phyloP scores from a whole-genome alignment of 2,797 vertebrate species.

The Muscicapa striata region DNA sequence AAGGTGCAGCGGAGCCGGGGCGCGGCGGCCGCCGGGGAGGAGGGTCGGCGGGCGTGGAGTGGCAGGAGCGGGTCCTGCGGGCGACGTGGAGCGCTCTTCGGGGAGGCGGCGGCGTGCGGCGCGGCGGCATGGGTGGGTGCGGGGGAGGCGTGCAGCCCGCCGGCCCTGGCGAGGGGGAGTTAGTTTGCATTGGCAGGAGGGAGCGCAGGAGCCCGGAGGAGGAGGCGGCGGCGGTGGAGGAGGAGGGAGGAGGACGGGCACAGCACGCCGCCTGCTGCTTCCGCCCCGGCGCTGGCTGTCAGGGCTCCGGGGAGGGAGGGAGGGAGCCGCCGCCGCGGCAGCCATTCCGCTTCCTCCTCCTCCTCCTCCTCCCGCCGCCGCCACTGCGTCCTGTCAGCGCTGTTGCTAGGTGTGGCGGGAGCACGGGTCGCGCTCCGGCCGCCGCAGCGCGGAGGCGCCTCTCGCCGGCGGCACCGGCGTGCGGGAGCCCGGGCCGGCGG shows the following conservation, averaged over 20 bases:
- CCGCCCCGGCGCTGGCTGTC: constrained; percentile 76
- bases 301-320: constrained; percentile 71
- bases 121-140: constrained; percentile 13
- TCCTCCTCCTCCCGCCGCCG: constrained; percentile 40
- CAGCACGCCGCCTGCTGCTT: constrained; percentile 72
- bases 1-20: constrained; percentile 16
- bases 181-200: constrained; percentile 73
- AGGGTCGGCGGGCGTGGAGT: neutral
- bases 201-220: constrained; percentile 43
- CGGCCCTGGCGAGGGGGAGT: constrained; percentile 28
- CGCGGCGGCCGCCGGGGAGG: neutral
- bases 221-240: neutral
- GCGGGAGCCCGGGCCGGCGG: neutral
- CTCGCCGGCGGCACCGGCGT: neutral
- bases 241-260: constrained; percentile 46
- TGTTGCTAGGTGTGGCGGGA: constrained; percentile 80
- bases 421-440: constrained; percentile 82
- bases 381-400: constrained; percentile 88
- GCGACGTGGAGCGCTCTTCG: constrained; percentile 6
- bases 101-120: constrained; percentile 9
- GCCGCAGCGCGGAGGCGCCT: neutral
- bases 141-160: constrained; percentile 7
- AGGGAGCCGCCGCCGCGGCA: constrained; percentile 76
- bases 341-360: constrained; percentile 80
- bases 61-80: constrained; percentile 19